These are phyloP conservation scores for Pristionchus entomophagus DNA, from an alignment of 2,888 invertebrate species.

Conservation along the genomic window DNA sequence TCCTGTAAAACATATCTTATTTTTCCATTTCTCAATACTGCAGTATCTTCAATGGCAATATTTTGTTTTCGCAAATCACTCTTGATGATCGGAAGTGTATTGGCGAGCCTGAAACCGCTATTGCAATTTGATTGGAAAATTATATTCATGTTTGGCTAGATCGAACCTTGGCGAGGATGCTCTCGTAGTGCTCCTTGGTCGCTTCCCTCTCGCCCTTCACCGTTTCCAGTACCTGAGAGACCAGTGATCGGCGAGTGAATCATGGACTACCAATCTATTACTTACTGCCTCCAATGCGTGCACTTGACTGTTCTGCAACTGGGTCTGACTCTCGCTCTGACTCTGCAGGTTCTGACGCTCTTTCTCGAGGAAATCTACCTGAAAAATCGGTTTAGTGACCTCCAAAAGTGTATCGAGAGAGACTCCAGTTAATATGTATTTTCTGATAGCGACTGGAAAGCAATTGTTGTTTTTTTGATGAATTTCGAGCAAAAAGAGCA, in stretches of 20 bases:
- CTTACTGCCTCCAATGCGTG: slow-evolving; percentile 74
- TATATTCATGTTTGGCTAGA: background rate
- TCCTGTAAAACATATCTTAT: background rate
- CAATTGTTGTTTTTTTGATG: too few species aligned
- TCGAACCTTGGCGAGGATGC: slow-evolving; percentile 57
- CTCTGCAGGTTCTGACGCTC: slow-evolving; percentile 74
- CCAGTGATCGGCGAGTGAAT: background rate
- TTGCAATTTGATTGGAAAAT: too few species aligned
- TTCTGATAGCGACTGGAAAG: too few species aligned
- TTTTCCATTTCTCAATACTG: too few species aligned
- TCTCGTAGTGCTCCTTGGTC: slow-evolving; percentile 73
- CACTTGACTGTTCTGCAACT: slow-evolving; percentile 74
- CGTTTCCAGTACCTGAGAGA: slow-evolving; percentile 70
- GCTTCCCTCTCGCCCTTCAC: slow-evolving; percentile 75
- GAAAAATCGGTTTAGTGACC: background rate
- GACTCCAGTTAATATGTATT: too few species aligned
- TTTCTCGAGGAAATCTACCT: slow-evolving; percentile 74
- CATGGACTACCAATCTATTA: background rate
- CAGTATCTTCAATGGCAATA: too few species aligned
- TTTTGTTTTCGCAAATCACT: too few species aligned
- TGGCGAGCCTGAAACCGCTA: too few species aligned
- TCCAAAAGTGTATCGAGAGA: too few species aligned
- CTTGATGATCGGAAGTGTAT: too few species aligned
- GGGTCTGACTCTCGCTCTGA: slow-evolving; percentile 74
- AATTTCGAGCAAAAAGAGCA: too few species aligned